Evolutionary conservation across 2,113 vertebrate species (phyloP).

Genomic region (Porphyrio hochstetteri): DNA sequence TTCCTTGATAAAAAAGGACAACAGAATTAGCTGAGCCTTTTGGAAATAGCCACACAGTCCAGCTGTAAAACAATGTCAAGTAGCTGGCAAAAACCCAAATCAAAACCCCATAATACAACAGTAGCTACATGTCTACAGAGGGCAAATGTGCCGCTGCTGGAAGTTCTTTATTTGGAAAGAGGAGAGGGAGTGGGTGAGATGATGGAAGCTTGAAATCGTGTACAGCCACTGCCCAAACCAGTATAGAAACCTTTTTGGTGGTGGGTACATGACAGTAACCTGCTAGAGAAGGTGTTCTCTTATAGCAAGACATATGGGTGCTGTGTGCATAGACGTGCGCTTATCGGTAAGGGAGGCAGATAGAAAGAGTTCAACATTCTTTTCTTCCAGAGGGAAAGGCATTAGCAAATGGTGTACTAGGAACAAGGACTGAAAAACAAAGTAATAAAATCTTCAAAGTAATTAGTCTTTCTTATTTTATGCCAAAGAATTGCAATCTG

Average conservation of each 20-base stretch:
- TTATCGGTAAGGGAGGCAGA: neutral
- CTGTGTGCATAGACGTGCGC: rapidly evolving
- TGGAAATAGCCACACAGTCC: conserved; percentile 22
- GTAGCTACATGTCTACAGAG: neutral
- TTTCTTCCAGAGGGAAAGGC: neutral
- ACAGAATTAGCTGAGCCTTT: conserved; percentile 57
- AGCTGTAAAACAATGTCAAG: conserved; percentile 46
- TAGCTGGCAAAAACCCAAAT: conserved; percentile 17
- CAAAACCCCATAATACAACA: neutral
- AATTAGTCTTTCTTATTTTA: conserved; percentile 2
- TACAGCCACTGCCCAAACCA: neutral
- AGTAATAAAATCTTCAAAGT: neutral
- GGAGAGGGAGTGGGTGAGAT: neutral
- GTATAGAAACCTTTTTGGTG: neutral
- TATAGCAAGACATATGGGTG: rapidly evolving
- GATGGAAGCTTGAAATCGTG: neutral
- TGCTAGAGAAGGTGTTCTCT: neutral
- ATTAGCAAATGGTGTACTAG: neutral
- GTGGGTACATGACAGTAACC: neutral
- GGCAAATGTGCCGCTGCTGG: neutral
- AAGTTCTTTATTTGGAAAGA: conserved; percentile 18
- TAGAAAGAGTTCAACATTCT: neutral
- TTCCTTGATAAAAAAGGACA: conserved; percentile 65
- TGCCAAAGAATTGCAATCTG: neutral
- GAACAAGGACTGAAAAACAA: neutral